Base-by-base conservation (phyloP, 2,888 invertebrate species). In the Cosmopolites sordidus region DNA sequence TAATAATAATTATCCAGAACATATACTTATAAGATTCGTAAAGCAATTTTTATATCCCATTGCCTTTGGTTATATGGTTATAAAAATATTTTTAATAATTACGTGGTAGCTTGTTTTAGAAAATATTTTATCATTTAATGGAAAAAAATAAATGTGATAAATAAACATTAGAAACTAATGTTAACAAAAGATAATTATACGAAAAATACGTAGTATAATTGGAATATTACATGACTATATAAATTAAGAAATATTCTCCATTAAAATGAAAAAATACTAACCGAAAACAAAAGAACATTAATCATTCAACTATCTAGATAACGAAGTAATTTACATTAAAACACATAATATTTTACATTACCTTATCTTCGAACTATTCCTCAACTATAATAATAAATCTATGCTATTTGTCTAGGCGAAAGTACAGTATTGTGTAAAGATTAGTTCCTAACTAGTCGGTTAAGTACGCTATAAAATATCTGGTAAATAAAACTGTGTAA, bases 401-500 rank as follows among this genome's bases (percentile, higher is more conserved):
- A 45, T 33, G 12, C 33, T 33, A 11, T 33, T 12, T 33, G n/a
- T 46, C 51, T 51, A 51, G 9, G 45, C 45, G 46, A 41, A 51
- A 51, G 30, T 51, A 51, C 51, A 51, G 29, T 40, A 46, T 16
- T 51, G 17, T 50, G 38, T 40, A 48, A 47, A 47, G 41, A 52
- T 52, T 52, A 52, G 52, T 52, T 47, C 52, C 48, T 53, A 33
- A 39, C 53, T 53, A 53, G 40, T 17, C 48, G 5, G 17, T 39
- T 43, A 45, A 50, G 39, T 44, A 50, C 29, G 12, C 39, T 50
- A 43, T 44, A 49, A 48, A 48, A 29, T 48, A 41, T 30, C 22
- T 12, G 16, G 29, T 48, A 48, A 48, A 48, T 17, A 48, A 48
- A 48, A 48, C 40, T 48, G 22, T 22, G 41, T 48, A 41, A 48